Base-by-base conservation (phyloP, 2,113 vertebrate species). In the Caranx melampygus region DNA sequence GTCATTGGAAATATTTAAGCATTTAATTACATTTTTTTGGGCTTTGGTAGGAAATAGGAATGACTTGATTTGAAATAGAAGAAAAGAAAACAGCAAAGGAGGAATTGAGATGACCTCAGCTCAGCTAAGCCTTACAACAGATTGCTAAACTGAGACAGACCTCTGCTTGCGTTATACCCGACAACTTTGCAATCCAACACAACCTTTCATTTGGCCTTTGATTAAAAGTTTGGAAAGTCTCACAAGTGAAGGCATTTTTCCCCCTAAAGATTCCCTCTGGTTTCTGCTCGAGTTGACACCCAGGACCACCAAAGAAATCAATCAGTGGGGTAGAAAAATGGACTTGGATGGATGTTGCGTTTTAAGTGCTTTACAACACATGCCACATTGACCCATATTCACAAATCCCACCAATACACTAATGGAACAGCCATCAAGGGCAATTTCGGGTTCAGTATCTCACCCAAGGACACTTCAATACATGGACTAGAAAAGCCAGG, bases 191-290 rank as follows among this genome's bases (percentile, higher is more conserved):
- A 62, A 78, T 78, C 72, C 75, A 76, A 47, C 49, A 35, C 20
- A 44, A 51, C 78, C 64, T 88, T 52, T 89, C 63, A 51, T 54
- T 81, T 84, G 69, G 65, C 81, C 73, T 83, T 83, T 81, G 40
- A 81, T 57, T 84, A 21, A 62, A 74, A 55, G 58, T 83, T 78
- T 70, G 20, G 79, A 74, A 82, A 81, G 37, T 35, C 65, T 75
- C 12, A 37, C 37, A 64, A 57, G 14, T 21, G 26, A 15, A 47
- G 3, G 2, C 20, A 35, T 55, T 37, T 6, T 31, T 26, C 26
- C 26, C 26, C 26, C 26, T 47, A 7, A 6, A 72, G 55, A 52
- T 59, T 64, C 21, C 10, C 18, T n/a, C 6, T 10, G 33, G 52
- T 9, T 21, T 59, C 21, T 13, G 12, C 18, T 72, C 42, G 33